A percentile compares a stretch with the other conserved stretches of the same genome.
Conservation (phyloP, 2,888 invertebrate genomes). For the Perdita meconis region DNA sequence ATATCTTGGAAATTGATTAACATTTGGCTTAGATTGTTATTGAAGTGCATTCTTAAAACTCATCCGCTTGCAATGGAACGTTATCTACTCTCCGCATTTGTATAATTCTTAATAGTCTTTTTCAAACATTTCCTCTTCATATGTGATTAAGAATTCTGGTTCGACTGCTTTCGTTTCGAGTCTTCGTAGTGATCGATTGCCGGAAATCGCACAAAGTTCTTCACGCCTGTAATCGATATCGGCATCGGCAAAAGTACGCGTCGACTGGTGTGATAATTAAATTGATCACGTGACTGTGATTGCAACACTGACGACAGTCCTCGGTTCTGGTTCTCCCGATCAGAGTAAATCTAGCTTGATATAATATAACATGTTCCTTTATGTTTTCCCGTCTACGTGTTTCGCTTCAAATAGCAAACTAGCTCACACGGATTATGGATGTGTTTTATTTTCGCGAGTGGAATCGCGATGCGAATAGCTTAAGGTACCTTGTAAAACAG, state of each 20-base stretch:
- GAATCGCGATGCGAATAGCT: slow-evolving; percentile 31
- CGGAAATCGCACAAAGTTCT: slow-evolving; percentile 19
- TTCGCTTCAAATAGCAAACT: slow-evolving; percentile 30
- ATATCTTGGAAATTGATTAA: too few relatives aligned
- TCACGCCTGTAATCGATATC: slow-evolving; percentile 3
- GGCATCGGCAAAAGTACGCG: neutral
- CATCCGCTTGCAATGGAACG: too few relatives aligned
- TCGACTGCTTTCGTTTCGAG: slow-evolving; percentile 5
- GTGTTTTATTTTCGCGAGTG: slow-evolving; percentile 32
- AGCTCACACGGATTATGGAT: slow-evolving; percentile 14
- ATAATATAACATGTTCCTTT: slow-evolving; percentile 1
- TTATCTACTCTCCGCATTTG: too few relatives aligned
- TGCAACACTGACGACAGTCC: neutral
- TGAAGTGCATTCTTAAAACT: too few relatives aligned
- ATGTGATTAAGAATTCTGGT: neutral
- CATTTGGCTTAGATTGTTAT: too few relatives aligned
- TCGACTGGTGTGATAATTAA: slow-evolving; percentile 23
- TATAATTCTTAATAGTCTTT: too few relatives aligned
- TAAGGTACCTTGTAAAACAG: slow-evolving; percentile 30
- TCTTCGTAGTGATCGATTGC: neutral
- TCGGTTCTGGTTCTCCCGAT: slow-evolving; percentile 13
- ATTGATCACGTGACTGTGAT: slow-evolving; percentile 16
- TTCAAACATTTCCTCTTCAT: too few relatives aligned
- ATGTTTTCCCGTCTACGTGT: slow-evolving; percentile 4
- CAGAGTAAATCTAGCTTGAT: slow-evolving; percentile 32